Conservation (phyloP, 2,888 invertebrate genomes). For the Nomada flava region DNA sequence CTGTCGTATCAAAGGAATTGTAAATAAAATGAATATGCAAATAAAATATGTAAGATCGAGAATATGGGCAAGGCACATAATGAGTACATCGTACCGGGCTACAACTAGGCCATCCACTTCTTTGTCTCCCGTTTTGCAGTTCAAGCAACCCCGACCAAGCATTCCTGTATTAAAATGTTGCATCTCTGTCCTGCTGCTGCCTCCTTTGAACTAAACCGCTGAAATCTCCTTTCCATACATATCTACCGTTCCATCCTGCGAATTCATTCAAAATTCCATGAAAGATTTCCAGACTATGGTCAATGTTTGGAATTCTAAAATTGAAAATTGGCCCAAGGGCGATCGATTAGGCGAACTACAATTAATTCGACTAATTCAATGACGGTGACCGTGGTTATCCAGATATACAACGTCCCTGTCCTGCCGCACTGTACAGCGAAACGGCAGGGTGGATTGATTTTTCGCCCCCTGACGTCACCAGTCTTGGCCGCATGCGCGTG, state of each 20-base stretch:
- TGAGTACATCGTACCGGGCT: not conserved
- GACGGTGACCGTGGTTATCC: constrained; percentile 16
- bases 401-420: constrained; percentile 51
- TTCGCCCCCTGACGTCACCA: constrained; percentile 76
- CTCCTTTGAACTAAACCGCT: not conserved
- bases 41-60: not conserved
- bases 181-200: not conserved
- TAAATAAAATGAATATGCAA: not conserved
- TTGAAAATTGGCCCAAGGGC: not conserved
- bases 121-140: constrained; percentile 10
- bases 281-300: constrained; percentile 1
- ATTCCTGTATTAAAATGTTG: not conserved
- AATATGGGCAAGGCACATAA: not conserved
- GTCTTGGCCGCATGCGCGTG: constrained; percentile 75
- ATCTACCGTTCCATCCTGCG: not conserved
- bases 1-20: too few relatives aligned
- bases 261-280: not conserved
- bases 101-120: constrained; percentile 16
- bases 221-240: not conserved
- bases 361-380: constrained; percentile 47
- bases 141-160: constrained; percentile 9
- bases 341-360: constrained; percentile 23
- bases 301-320: constrained; percentile 21
- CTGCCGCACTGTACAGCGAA: constrained; percentile 68
- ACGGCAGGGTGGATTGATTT: constrained; percentile 78